These are phyloP conservation scores for Enteromius fasciolatus DNA, from an alignment of 2,797 vertebrate genomes.

Conservation along the genomic window DNA sequence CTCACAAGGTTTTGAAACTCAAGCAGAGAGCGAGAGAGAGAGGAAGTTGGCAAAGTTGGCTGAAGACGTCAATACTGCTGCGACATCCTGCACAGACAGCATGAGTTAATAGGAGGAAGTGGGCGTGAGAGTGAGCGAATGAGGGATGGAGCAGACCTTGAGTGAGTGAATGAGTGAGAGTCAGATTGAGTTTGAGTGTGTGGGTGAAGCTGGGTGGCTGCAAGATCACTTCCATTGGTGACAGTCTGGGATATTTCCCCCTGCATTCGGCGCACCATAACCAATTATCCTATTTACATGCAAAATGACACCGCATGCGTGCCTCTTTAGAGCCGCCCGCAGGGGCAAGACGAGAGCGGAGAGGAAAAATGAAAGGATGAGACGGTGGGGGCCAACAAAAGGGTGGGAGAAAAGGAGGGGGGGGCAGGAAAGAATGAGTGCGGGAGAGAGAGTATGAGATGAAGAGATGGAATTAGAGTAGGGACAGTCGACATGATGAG, in stretches of 20 bases:
- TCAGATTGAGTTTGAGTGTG: constrained; percentile 38
- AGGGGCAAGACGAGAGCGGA: constrained; percentile 45
- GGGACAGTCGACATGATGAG: constrained; percentile 16
- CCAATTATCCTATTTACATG: constrained; percentile 75
- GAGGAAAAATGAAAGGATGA: constrained; percentile 42
- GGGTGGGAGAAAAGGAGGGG: constrained; percentile 48
- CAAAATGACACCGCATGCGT: constrained; percentile 64
- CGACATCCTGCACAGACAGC: constrained; percentile 43
- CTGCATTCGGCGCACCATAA: constrained; percentile 59
- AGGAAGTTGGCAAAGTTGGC: constrained; percentile 12
- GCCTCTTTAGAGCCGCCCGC: constrained; percentile 53
- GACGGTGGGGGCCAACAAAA: constrained; percentile 35
- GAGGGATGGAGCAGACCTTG: constrained; percentile 39
- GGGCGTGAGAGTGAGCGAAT: constrained; percentile 16
- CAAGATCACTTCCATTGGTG: constrained; percentile 43
- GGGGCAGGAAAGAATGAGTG: neutral
- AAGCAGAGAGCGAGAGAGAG: neutral
- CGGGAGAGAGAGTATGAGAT: neutral
- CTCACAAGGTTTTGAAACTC: neutral
- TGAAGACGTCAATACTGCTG: constrained; percentile 37
- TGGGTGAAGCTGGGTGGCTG: constrained; percentile 33
- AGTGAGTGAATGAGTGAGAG: constrained; percentile 28
- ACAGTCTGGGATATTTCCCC: constrained; percentile 51
- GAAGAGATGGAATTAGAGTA: constrained; percentile 48
- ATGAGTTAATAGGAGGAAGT: constrained; percentile 39